phyloP scores from a whole-genome alignment of 2,888 invertebrate species.

The Azorinus chamasolen region DNA sequence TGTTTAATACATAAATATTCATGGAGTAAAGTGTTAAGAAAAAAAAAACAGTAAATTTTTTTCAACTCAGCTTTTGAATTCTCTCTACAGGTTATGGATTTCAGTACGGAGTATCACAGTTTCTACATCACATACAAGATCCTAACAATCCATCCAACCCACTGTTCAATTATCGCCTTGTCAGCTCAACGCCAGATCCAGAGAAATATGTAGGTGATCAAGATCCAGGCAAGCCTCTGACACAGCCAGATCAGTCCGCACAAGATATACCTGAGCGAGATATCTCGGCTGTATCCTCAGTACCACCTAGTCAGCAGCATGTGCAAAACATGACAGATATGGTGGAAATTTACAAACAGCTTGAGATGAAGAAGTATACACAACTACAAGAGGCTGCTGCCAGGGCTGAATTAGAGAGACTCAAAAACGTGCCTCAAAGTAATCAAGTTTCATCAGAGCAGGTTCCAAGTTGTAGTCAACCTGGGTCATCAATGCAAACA shows the following conservation, averaged over 20 bases:
- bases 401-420: slow-evolving; percentile 44
- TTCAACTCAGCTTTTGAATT: too few species aligned
- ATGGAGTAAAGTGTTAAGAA: too few species aligned
- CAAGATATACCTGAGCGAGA: slow-evolving; percentile 71
- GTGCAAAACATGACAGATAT: slow-evolving; percentile 61
- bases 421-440: background rate
- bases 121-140: slow-evolving; percentile 38
- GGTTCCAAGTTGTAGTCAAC: background rate
- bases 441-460: background rate
- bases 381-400: slow-evolving; percentile 52
- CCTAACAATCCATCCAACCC: slow-evolving; percentile 58
- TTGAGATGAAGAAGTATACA: slow-evolving; percentile 48
- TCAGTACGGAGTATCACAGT: slow-evolving; percentile 45
- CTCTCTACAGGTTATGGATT: slow-evolving; percentile 47
- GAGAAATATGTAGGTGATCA: slow-evolving; percentile 65
- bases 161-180: slow-evolving; percentile 77
- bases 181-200: slow-evolving; percentile 82
- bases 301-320: slow-evolving; percentile 49
- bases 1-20: too few species aligned
- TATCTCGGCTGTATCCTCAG: slow-evolving; percentile 49
- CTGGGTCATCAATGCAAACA: background rate
- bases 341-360: slow-evolving; percentile 59
- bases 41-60: too few species aligned
- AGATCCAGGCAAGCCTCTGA: slow-evolving; percentile 44
- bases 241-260: slow-evolving; percentile 20